Conservation (phyloP, 2,797 vertebrate genomes). For the Salarias fasciatus region DNA sequence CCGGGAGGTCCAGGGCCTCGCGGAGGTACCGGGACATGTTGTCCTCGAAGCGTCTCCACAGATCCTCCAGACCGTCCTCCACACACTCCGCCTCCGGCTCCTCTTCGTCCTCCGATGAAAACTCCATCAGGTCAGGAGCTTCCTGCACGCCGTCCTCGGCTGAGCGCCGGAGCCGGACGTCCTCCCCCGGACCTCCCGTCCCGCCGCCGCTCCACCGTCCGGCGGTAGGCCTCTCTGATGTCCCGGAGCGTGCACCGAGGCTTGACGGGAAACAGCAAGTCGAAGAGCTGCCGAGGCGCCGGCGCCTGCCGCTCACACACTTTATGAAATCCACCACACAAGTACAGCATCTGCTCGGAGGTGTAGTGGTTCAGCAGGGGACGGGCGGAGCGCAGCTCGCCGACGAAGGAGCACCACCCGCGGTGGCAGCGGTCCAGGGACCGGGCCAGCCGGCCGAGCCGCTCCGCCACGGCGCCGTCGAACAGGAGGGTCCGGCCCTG, state of each 20-base stretch:
- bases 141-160: conserved; percentile 20
- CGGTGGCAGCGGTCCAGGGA: conserved; percentile 78
- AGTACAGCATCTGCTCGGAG: conserved; percentile 81
- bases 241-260: conserved; percentile 65
- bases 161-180: no score
- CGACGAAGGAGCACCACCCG: conserved; percentile 77
- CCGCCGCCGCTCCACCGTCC: no score
- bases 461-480: conserved; percentile 56
- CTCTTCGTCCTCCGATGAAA: conserved; percentile 59
- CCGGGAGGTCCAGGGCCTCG: conserved; percentile 71
- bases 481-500: conserved; percentile 41
- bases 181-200: no score
- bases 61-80: conserved; percentile 59
- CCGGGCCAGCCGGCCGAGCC: conserved; percentile 72
- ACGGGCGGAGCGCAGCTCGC: conserved; percentile 70
- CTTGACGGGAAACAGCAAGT: conserved; percentile 79
- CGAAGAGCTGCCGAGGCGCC: conserved; percentile 74
- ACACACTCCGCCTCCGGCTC: conserved; percentile 11
- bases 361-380: conserved; percentile 81
- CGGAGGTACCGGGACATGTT: conserved; percentile 68
- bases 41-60: conserved; percentile 75
- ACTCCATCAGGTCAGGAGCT: conserved; percentile 47
- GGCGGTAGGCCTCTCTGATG: conserved; percentile 61
- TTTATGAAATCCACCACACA: conserved; percentile 75
- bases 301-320: conserved; percentile 30